Evolutionary conservation across 2,113 vertebrate species (phyloP).

Genomic region (Bettongia penicillata): DNA sequence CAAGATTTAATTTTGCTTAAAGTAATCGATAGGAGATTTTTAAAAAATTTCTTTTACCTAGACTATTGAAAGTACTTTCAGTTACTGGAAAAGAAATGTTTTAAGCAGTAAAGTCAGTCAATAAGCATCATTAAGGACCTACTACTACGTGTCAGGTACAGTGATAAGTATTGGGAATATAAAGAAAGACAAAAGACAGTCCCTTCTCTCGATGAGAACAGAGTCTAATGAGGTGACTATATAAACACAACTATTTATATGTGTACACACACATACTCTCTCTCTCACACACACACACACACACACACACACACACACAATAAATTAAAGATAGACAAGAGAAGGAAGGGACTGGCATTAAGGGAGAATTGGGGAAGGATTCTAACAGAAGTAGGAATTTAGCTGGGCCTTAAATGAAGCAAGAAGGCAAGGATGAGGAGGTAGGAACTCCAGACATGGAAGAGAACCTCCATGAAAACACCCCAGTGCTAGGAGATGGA

Average conservation of each 20-base stretch:
- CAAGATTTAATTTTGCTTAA: slow-evolving; percentile 9
- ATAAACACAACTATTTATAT: background rate
- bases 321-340: too few relatives aligned
- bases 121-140: background rate
- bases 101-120: background rate
- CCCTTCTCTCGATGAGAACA: background rate
- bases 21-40: background rate
- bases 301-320: too few relatives aligned
- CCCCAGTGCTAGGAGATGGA: background rate
- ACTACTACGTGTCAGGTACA: background rate
- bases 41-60: background rate
- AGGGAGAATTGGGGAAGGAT: background rate
- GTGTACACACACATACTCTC: too few relatives aligned
- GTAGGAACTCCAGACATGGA: too few relatives aligned
- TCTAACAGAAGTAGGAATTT: background rate
- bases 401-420: background rate
- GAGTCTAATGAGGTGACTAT: background rate
- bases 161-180: background rate
- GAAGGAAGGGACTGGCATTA: background rate
- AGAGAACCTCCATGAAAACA: background rate
- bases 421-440: background rate
- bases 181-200: background rate
- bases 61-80: slow-evolving; percentile 2
- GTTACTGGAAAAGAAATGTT: background rate
- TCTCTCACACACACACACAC: too few relatives aligned